A percentile compares a stretch with the other conserved stretches of the same genome.
These are phyloP conservation scores for Lates japonicus DNA, from an alignment of 2,797 vertebrate species.

Conservation along the genomic window DNA sequence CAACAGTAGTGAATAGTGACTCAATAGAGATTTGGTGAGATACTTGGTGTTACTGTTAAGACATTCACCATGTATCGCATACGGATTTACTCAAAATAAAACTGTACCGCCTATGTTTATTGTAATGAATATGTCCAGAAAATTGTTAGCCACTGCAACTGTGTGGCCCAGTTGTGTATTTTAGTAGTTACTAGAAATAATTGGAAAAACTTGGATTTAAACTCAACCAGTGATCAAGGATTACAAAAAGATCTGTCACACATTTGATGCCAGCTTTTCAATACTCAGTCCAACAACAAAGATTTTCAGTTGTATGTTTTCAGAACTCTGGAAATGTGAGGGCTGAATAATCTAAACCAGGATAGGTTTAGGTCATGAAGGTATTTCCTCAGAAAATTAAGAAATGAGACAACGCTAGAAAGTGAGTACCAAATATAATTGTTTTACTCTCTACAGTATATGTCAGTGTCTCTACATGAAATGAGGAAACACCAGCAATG, in stretches of 20 bases:
- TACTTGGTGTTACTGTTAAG: background rate
- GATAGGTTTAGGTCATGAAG: no score
- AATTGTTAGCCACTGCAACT: no score
- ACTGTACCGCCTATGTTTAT: background rate
- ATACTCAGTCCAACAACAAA: background rate
- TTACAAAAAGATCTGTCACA: background rate
- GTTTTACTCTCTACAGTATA: constrained; percentile 13
- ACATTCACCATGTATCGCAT: background rate
- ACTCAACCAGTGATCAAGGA: background rate
- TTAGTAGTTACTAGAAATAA: background rate
- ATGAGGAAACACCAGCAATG: constrained; percentile 14
- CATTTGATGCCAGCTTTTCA: background rate
- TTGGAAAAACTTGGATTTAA: background rate
- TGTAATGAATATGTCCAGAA: no score
- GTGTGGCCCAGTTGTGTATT: no score
- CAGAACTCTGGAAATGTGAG: background rate
- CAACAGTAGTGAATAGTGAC: background rate
- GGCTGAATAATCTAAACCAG: constrained; percentile 32
- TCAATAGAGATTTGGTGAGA: no score
- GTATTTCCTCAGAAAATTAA: constrained; percentile 32
- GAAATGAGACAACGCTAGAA: constrained; percentile 25
- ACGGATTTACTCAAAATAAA: background rate
- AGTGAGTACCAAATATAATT: constrained; percentile 13
- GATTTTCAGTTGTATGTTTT: background rate
- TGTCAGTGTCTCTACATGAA: constrained; percentile 25